These are phyloP conservation scores for Meiosimyza platycephala DNA, from an alignment of 2,888 invertebrate species.

Conservation along the genomic window DNA sequence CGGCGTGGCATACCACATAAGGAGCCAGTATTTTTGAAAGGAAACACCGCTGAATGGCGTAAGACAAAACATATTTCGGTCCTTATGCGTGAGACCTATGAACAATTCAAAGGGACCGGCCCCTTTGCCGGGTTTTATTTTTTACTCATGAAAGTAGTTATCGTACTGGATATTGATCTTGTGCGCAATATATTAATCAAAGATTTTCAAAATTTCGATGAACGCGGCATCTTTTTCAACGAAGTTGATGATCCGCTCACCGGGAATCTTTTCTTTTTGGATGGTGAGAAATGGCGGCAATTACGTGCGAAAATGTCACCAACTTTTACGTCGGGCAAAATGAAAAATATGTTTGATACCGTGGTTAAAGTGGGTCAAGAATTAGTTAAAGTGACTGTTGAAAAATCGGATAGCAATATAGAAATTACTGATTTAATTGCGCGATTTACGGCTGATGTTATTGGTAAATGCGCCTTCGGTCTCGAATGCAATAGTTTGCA, in stretches of 20 bases:
- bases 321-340: conserved; percentile 68
- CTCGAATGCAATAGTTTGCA: conserved; percentile 66
- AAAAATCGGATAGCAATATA: background rate
- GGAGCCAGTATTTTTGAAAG: conserved; percentile 49
- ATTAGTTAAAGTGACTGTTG: background rate
- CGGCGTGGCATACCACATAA: conserved; percentile 49
- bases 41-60: conserved; percentile 49
- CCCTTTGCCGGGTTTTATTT: conserved; percentile 52
- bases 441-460: conserved; percentile 67
- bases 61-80: conserved; percentile 45
- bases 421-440: conserved; percentile 43
- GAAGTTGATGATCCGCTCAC: conserved; percentile 62
- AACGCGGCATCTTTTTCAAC: conserved; percentile 61
- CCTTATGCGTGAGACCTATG: conserved; percentile 16
- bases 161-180: conserved; percentile 51
- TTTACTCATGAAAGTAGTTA: conserved; percentile 40
- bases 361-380: conserved; percentile 30
- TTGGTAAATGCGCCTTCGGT: conserved; percentile 68
- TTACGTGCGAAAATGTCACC: conserved; percentile 67
- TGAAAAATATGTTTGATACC: conserved; percentile 67
- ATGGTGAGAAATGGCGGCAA: conserved; percentile 67
- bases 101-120: conserved; percentile 40
- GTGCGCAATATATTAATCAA: conserved; percentile 51
- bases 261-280: conserved; percentile 58
- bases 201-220: conserved; percentile 58